Base-by-base conservation (phyloP, 2,113 vertebrate species). In the Epinephelus lanceolatus region DNA sequence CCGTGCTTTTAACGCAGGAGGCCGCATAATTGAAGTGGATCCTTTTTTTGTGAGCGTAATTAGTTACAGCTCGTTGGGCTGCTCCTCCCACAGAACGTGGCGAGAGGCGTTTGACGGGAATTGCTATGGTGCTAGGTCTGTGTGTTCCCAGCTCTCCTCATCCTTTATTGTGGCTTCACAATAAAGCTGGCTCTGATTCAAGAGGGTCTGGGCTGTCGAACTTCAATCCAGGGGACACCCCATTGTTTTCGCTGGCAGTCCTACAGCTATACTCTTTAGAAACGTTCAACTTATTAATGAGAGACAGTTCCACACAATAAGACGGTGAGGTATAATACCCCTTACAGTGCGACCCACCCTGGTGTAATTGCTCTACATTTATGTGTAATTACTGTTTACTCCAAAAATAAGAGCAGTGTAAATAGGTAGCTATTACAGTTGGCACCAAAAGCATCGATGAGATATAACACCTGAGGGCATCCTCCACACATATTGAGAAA, bases 361-460 rank as follows among this genome's bases (percentile, higher is more conserved):
- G 52, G n/a, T 85, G 81, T 90, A 87, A 89, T 88, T 84, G 76
- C 88, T 83, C 91, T 68, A 80, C 77, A 86, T 90, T 95, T 94
- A 94, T 90, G 90, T 62, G 60, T 91, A 94, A 95, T 94, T 84
- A 89, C 89, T 90, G 86, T 94, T 92, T 93, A 87, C 84, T 75
- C 78, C 78, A 85, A 83, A 45, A 90, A 83, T 80, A 81, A 88
- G 70, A 86, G 85, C 66, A 78, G 83, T 74, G 74, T 90, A 86
- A 91, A 92, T 78, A 84, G 81, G 84, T 88, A 81, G 80, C 85
- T 87, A 92, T 94, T 90, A 90, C 61, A 86, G 71, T 55, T 88
- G 89, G 88, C 91, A 86, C 76, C 68, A 71, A 84, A 83, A 51
- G 19, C 71, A 76, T 52, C 56, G 45, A 71, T 78, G 71, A 80